Evolutionary conservation across 2,113 vertebrate genomes (phyloP).

Genomic region (Hippocampus barbouri): DNA sequence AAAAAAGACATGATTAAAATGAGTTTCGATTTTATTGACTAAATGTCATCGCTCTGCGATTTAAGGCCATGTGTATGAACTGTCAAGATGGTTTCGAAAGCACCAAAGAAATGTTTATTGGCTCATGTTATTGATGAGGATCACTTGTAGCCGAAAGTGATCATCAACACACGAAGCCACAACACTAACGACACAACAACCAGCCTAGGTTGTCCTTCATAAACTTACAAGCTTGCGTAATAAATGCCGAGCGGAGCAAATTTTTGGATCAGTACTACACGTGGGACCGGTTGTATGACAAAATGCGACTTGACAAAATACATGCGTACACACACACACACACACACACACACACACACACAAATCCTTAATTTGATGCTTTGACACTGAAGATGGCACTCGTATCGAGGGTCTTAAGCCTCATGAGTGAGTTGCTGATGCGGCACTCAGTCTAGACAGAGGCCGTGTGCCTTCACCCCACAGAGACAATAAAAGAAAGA

Average conservation of each 20-base stretch:
- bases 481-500: slow-evolving; percentile 31
- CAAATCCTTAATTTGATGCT: no score
- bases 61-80: neutral
- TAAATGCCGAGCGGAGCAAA: neutral
- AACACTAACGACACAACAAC: neutral
- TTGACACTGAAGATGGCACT: neutral
- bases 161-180: neutral
- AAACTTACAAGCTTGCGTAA: neutral
- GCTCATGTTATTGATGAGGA: no score
- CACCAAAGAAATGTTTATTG: no score
- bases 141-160: neutral
- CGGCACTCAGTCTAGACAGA: neutral
- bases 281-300: no score
- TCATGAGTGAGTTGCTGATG: neutral
- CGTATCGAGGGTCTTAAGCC: neutral
- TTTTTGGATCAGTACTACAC: no score
- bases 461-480: slow-evolving; percentile 38
- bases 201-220: neutral
- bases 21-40: neutral
- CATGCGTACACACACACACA: no score
- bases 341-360: neutral
- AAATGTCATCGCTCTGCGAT: neutral
- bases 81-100: no score
- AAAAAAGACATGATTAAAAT: neutral
- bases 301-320: no score